A percentile compares a stretch with the other conserved stretches of the same genome.
Conservation (phyloP, 2,797 vertebrate species). For the Spondyliosoma cantharus region DNA sequence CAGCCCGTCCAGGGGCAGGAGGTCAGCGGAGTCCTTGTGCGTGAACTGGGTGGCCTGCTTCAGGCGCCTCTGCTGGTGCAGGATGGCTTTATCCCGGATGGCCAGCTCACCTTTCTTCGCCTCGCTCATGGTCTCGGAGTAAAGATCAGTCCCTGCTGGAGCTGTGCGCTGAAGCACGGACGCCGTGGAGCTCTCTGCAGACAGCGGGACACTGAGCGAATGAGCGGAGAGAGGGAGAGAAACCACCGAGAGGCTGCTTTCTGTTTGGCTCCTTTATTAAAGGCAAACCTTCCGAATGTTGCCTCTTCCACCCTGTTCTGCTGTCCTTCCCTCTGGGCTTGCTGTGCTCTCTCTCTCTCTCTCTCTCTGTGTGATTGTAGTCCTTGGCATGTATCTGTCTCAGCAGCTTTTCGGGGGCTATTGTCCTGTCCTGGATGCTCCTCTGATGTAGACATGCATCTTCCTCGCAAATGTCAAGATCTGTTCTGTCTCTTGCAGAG, state of each 20-base stretch:
- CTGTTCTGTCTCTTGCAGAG: slow-evolving; percentile 46
- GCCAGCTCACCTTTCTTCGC: slow-evolving; percentile 86
- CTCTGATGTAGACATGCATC: slow-evolving; percentile 62
- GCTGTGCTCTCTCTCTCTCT: slow-evolving; percentile 9
- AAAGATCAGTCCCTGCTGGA: slow-evolving; percentile 26
- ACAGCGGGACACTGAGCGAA: slow-evolving; percentile 3
- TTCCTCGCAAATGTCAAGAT: slow-evolving; percentile 61
- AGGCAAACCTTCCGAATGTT: slow-evolving; percentile 33
- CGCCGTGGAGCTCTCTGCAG: slow-evolving; percentile 21
- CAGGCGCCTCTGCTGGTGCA: slow-evolving; percentile 93
- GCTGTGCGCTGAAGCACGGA: slow-evolving; percentile 34
- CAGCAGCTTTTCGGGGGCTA: slow-evolving; percentile 45
- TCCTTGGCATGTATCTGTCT: slow-evolving; percentile 59
- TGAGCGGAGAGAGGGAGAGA: slow-evolving; percentile 36
- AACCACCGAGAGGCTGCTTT: slow-evolving; percentile 18
- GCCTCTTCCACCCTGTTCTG: slow-evolving; percentile 27
- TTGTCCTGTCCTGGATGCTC: slow-evolving; percentile 54
- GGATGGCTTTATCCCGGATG: slow-evolving; percentile 89
- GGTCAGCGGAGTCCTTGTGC: slow-evolving; percentile 97
- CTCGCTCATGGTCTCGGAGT: slow-evolving; percentile 81
- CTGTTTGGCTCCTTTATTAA: slow-evolving; percentile 32
- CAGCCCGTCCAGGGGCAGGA: slow-evolving; percentile 95
- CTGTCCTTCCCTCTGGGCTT: slow-evolving; percentile 51
- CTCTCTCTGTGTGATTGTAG: slow-evolving; percentile 34
- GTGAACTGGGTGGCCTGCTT: slow-evolving; percentile 96